Evolutionary conservation across 2,797 vertebrate genomes (phyloP).

Genomic region (Macroramphosus scolopax): DNA sequence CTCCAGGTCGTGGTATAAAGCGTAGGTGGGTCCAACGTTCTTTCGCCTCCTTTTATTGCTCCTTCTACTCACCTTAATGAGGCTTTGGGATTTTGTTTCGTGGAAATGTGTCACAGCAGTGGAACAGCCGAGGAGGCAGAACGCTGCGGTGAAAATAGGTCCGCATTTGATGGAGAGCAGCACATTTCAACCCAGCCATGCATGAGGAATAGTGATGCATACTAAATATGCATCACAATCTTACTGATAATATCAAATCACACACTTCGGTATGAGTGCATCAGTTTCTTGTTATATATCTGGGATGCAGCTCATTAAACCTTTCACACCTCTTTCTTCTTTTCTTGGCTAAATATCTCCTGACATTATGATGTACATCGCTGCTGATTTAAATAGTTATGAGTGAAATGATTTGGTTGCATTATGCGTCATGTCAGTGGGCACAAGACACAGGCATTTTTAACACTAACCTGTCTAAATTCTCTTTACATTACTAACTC

Average conservation of each 20-base stretch:
- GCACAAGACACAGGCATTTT: conserved; percentile 15
- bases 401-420: conserved; percentile 19
- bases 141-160: conserved; percentile 35
- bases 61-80: too few species aligned
- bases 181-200: conserved; percentile 40
- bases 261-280: too few species aligned
- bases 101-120: conserved; percentile 26
- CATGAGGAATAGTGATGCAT: conserved; percentile 51
- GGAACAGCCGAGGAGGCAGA: conserved; percentile 33
- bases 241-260: conserved; percentile 29
- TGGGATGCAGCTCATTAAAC: conserved; percentile 12
- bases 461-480: conserved; percentile 25
- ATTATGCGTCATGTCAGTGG: conserved; percentile 27
- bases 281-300: not conserved
- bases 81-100: too few species aligned
- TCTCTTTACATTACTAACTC: conserved; percentile 32
- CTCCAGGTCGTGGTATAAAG: too few species aligned
- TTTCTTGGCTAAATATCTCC: conserved; percentile 16
- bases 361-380: conserved; percentile 8
- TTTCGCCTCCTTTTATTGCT: too few species aligned
- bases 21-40: too few species aligned
- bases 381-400: conserved; percentile 38
- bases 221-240: conserved; percentile 44
- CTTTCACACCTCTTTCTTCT: conserved; percentile 4
- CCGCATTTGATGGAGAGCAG: conserved; percentile 41